Evolutionary conservation across 2,113 vertebrate species (phyloP).

Genomic region (Petrocephalus zakoni): DNA sequence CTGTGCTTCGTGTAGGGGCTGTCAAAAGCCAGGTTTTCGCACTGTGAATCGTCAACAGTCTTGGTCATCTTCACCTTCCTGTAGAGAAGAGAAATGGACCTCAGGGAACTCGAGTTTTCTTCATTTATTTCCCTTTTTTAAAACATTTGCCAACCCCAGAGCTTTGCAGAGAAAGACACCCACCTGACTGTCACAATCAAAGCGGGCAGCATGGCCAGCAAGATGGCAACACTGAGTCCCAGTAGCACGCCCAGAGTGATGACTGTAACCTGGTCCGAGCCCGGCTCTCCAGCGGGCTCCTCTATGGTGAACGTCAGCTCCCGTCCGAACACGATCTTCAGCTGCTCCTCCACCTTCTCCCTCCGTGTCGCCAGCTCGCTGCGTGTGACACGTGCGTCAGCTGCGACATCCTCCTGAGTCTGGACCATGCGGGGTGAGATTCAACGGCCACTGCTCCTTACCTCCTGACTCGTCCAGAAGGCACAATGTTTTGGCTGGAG

Average conservation of each 20-base stretch:
- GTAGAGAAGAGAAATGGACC: not conserved
- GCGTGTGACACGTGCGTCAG: not conserved
- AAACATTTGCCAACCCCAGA: not conserved
- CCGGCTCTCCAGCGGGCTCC: not conserved
- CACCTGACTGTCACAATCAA: conserved; percentile 41
- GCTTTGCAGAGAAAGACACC: not conserved
- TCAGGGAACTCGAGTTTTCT: not conserved
- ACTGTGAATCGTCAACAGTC: not conserved
- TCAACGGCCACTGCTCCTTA: conserved; percentile 36
- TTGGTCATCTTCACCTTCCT: conserved; percentile 32
- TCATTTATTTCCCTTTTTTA: not conserved
- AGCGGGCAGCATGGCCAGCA: conserved; percentile 32
- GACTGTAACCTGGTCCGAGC: not conserved
- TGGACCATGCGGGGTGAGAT: not conserved
- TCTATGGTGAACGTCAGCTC: conserved; percentile 28
- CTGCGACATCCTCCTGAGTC: not conserved
- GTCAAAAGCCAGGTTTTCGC: not conserved
- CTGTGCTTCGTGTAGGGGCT: accelerated
- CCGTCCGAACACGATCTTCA: conserved; percentile 37
- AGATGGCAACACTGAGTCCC: conserved; percentile 33
- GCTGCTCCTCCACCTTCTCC: conserved; percentile 38
- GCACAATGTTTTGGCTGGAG: conserved; percentile 25
- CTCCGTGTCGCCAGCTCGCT: conserved; percentile 54
- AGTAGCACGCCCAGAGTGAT: conserved; percentile 51
- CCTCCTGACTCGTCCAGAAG: conserved; percentile 48